Evolutionary conservation across 2,888 invertebrate species (phyloP).

Genomic region (Pasiphila rectangulata): DNA sequence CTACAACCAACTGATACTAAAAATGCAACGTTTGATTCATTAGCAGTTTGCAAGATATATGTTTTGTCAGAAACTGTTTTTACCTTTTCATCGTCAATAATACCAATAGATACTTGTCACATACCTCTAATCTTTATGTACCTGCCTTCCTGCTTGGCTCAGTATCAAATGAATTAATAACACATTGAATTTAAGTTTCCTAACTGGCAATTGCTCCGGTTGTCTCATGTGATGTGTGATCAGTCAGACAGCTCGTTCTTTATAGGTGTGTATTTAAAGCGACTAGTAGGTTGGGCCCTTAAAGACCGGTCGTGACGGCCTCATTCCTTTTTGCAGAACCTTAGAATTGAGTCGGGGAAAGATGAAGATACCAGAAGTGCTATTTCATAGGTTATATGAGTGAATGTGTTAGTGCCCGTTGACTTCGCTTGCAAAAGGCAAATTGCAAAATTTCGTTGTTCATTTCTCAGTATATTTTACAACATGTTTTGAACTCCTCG

Average conservation of each 20-base stretch:
- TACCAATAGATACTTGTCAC: conserved; percentile 23
- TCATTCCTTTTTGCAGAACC: conserved; percentile 49
- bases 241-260: conserved; percentile 17
- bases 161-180: conserved; percentile 26
- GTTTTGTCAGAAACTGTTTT: neutral
- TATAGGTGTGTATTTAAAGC: conserved; percentile 31
- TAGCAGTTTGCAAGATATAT: too few species aligned
- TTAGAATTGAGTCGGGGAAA: conserved; percentile 21
- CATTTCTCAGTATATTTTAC: neutral
- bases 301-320: conserved; percentile 55
- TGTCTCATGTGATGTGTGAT: conserved; percentile 26
- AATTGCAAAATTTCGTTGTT: neutral
- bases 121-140: conserved; percentile 24
- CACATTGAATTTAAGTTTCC: conserved; percentile 29
- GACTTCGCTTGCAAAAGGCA: conserved; percentile 6
- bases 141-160: conserved; percentile 25
- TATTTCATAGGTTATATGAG: conserved; percentile 10
- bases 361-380: conserved; percentile 21
- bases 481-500: neutral
- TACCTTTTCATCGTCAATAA: neutral
- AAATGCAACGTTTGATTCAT: too few species aligned
- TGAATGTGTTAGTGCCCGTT: conserved; percentile 1
- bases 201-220: conserved; percentile 24
- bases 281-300: conserved; percentile 32
- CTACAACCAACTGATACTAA: too few species aligned